Conservation (phyloP, 2,797 vertebrate genomes). For the Poeciliopsis gracilis region DNA sequence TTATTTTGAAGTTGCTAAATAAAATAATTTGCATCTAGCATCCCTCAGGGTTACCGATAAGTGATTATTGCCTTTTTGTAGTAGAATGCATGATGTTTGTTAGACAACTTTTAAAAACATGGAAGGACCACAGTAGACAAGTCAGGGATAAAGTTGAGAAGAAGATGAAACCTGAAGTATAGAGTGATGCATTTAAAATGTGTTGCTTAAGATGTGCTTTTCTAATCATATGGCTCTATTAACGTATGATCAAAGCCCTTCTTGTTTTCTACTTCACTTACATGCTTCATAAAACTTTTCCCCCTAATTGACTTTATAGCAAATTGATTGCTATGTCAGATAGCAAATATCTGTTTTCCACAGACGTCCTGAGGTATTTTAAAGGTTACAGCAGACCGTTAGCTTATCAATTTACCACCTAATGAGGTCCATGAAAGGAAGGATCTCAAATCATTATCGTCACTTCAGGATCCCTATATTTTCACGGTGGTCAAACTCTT, state of each 20-base stretch:
- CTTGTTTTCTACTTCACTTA: constrained; percentile 23
- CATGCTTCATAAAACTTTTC: constrained; percentile 25
- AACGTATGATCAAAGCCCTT: constrained; percentile 36
- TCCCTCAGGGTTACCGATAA: not conserved
- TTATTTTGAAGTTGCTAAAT: not conserved
- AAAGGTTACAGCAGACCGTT: constrained; percentile 17
- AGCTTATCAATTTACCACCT: constrained; percentile 22
- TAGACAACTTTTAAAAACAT: not conserved
- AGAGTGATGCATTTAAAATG: constrained; percentile 16
- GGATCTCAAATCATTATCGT: constrained; percentile 13
- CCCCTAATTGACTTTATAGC: constrained; percentile 26
- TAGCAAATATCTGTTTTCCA: constrained; percentile 11
- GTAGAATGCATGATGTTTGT: not conserved
- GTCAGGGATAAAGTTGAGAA: not conserved
- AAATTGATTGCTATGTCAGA: not conserved
- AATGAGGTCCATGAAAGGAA: constrained; percentile 37
- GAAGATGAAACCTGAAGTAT: constrained; percentile 8
- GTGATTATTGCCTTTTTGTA: not conserved
- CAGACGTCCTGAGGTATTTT: constrained; percentile 18
- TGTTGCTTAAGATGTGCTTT: constrained; percentile 12
- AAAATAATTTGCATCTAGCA: not conserved
- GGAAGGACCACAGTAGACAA: not conserved
- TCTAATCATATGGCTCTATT: constrained; percentile 30
- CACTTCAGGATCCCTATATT: constrained; percentile 15
- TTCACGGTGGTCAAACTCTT: constrained; percentile 12